Evolutionary conservation across 2,888 invertebrate genomes (phyloP), one percentile per base, ranked within the genome.

Genomic region (Macrosoma leucophasiata): DNA sequence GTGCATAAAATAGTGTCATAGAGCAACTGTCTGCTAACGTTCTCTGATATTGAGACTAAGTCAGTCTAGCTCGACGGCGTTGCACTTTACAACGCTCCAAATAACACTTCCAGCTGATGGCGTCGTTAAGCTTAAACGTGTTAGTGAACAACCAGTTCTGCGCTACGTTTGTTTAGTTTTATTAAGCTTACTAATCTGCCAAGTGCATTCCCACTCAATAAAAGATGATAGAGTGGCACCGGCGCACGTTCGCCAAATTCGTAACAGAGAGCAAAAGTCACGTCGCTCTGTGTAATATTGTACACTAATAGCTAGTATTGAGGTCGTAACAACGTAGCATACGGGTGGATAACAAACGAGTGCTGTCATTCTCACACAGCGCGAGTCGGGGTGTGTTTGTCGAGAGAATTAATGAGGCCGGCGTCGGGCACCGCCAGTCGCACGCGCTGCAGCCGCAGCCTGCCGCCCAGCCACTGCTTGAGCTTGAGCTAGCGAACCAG

Each of bases 361-460:
- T 47, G 36, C 44, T 49, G 49, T 47, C 49, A 49, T 40, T 37
- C 45, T 43, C 49, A 49, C 46, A 49, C 47, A 48, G 39, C 30
- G 44, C 33, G 40, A 36, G 28, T 42, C 43, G 33, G 38, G 43
- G 38, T 42, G 49, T 47, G 49, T 47, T 49, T 40, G 45, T 33
- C 39, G 43, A 34, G 43, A 37, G 39, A 46, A 50, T 50, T 50
- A 46, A 50, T 50, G 49, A 50, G 44, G 28, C 35, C 67, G 69
- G 66, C 71, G 62, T 57, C 55, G n/a, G 53, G 54, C 55, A 64
- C 50, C 67, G 71, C 72, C 70, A 73, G 61, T 56, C 64, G 55
- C 33, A 24, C 33, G 22, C 29, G 22, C 18, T 20, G 32, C 20
- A 5, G n/a, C n/a, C n/a, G n/a, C n/a, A n/a, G n/a, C n/a, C n/a